A percentile compares a stretch with the other conserved stretches of the same genome.
Evolutionary conservation across 2,797 vertebrate species (phyloP).

Genomic region (Hybognathus amarus): DNA sequence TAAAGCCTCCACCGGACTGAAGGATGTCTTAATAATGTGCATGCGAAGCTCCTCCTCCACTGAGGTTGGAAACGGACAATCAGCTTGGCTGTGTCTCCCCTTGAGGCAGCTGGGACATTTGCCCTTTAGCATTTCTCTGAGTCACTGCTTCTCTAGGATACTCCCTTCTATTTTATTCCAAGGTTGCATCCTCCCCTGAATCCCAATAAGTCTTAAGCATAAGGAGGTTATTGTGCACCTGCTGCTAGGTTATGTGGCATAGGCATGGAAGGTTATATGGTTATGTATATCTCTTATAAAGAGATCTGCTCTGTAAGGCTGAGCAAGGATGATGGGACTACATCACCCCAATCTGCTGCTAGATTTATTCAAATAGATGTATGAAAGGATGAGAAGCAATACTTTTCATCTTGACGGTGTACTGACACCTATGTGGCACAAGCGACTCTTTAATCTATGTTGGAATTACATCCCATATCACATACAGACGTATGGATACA

Average conservation of each 20-base stretch:
- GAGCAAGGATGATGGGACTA: constrained; percentile 2
- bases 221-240: constrained; percentile 54
- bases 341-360: constrained; percentile 1
- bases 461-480: background rate
- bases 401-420: background rate
- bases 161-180: constrained; percentile 51
- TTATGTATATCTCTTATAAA: constrained; percentile 13
- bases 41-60: constrained; percentile 24
- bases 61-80: constrained; percentile 36
- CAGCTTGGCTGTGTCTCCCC: constrained; percentile 23
- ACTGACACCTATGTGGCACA: constrained; percentile 4
- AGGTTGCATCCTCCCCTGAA: constrained; percentile 53
- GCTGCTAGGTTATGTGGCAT: constrained; percentile 31
- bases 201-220: constrained; percentile 50
- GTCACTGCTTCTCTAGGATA: constrained; percentile 42
- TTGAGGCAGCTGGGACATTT: constrained; percentile 26
- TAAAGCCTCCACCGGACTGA: constrained; percentile 30
- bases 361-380: constrained; percentile 13
- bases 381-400: constrained; percentile 1
- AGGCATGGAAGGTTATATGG: no score
- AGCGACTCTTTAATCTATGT: constrained; percentile 1
- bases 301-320: constrained; percentile 28
- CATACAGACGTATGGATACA: background rate
- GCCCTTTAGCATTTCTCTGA: constrained; percentile 47
- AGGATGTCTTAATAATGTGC: constrained; percentile 59